A percentile compares a stretch with the other conserved stretches of the same genome.
Conservation (phyloP, 2,113 vertebrate genomes). For the Gila orcuttii region DNA sequence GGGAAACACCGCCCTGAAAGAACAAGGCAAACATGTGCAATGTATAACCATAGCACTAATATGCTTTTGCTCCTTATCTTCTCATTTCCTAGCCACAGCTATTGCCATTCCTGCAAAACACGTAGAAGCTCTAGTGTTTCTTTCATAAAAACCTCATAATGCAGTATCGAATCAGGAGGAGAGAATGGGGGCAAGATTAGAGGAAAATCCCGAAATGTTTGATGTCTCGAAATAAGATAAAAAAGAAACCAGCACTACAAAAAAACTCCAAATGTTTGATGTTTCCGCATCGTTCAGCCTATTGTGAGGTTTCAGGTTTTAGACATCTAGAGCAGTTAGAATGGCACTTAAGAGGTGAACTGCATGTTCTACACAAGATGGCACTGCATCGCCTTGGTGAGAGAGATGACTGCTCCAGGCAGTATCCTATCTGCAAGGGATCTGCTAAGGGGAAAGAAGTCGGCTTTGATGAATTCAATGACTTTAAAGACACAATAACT, state of each 20-base stretch:
- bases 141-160: constrained; percentile 47
- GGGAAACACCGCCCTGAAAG: constrained; percentile 44
- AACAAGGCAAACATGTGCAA: constrained; percentile 68
- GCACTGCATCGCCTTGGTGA: constrained; percentile 74
- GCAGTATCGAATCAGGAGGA: constrained; percentile 35
- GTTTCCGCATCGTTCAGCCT: constrained; percentile 39
- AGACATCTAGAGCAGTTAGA: constrained; percentile 36
- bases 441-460: constrained; percentile 61
- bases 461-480: constrained; percentile 60
- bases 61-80: constrained; percentile 63
- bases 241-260: constrained; percentile 7
- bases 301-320: constrained; percentile 51
- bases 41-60: constrained; percentile 71
- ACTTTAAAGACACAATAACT: constrained; percentile 33
- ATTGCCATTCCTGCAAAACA: not conserved
- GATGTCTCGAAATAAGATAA: constrained; percentile 32
- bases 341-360: constrained; percentile 47
- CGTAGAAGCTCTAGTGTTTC: constrained; percentile 29
- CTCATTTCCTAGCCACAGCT: constrained; percentile 60
- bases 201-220: constrained; percentile 38
- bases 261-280: constrained; percentile 28
- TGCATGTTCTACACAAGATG: constrained; percentile 75
- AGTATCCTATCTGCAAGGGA: constrained; percentile 55
- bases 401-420: constrained; percentile 51
- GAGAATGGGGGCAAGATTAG: constrained; percentile 22